Evolutionary conservation across 37 sponge, comb jelly and placozoan genomes (phyloP).

Genomic region (Oopsacas minuta): DNA sequence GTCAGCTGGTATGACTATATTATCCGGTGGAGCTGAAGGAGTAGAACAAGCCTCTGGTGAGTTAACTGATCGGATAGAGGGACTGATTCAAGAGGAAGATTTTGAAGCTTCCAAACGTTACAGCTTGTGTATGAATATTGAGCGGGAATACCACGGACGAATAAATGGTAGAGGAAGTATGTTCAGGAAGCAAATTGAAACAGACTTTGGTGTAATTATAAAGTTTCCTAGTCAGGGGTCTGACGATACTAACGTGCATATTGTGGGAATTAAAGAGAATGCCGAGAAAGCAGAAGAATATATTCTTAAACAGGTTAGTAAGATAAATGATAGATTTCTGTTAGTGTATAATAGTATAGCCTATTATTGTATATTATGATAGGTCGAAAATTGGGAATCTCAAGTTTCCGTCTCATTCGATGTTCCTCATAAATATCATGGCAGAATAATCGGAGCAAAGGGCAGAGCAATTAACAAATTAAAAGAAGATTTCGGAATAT

Average conservation of each 20-base stretch:
- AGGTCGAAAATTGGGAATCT: neutral
- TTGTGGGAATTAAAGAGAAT: neutral
- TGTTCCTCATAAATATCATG: neutral
- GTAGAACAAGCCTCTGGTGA: neutral
- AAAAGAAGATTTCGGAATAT: constrained; percentile 3
- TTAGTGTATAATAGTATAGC: neutral
- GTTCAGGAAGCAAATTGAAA: neutral
- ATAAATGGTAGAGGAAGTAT: neutral
- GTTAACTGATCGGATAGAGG: neutral
- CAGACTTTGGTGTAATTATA: neutral
- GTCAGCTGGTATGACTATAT: neutral
- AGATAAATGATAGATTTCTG: neutral
- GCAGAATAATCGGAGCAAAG: neutral
- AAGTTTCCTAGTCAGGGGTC: neutral
- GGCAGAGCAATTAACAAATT: constrained; percentile 4
- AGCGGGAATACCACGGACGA: neutral
- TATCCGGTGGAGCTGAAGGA: neutral
- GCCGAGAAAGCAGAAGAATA: neutral
- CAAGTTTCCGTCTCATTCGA: neutral
- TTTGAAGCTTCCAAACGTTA: neutral
- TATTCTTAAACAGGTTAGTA: neutral
- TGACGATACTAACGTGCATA: neutral
- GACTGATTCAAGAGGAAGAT: neutral
- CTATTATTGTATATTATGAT: neutral
- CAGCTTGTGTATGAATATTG: neutral